phyloP scores from a whole-genome alignment of 2,113 vertebrate species.

The Lanius collurio region DNA sequence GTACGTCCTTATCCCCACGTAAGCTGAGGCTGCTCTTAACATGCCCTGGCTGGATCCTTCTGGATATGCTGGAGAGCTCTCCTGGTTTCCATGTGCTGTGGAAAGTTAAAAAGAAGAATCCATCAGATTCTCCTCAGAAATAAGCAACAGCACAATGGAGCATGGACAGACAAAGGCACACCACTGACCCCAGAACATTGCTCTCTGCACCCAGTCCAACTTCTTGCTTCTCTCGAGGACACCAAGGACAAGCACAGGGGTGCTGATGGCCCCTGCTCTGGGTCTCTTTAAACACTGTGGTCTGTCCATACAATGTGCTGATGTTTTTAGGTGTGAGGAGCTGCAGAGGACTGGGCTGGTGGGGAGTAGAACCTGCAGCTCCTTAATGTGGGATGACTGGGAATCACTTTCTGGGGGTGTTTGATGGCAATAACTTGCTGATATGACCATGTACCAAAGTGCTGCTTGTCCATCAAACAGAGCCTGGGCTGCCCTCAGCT shows the following conservation, averaged over 20 bases:
- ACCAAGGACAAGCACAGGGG: background rate
- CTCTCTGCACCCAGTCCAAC: background rate
- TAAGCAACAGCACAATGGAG: background rate
- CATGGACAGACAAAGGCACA: background rate
- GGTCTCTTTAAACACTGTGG: background rate
- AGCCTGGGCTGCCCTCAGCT: background rate
- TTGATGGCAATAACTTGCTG: background rate
- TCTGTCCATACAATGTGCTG: background rate
- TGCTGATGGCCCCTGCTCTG: background rate
- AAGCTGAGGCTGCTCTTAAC: background rate
- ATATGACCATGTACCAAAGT: fast-evolving
- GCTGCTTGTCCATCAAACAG: background rate
- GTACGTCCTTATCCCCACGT: fast-evolving
- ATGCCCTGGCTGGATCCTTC: background rate
- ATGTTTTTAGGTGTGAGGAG: background rate
- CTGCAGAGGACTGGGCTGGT: background rate
- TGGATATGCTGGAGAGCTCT: background rate
- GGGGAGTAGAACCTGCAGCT: background rate
- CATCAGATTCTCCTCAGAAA: background rate
- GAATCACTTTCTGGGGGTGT: fast-evolving
- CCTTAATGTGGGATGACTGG: background rate
- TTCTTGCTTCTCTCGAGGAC: background rate
- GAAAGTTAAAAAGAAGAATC: background rate
- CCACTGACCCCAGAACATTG: background rate
- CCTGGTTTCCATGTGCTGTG: background rate